Percentiles rank a stretch among this genome's conserved stretches.
Evolutionary conservation across 1,140 invertebrate species (phyloP).

Genomic region (Micrasema longulum): DNA sequence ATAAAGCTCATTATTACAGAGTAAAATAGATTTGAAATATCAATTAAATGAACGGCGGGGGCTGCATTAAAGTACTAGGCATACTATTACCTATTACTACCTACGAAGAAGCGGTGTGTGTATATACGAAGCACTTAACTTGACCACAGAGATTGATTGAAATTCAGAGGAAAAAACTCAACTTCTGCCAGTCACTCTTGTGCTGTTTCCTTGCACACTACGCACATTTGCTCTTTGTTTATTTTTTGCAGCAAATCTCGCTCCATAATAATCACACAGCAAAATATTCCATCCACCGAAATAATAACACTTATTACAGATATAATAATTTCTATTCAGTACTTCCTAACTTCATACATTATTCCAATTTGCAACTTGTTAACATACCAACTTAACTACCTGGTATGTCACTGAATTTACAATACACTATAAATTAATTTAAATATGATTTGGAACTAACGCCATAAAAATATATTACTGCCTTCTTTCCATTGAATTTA

Average conservation of each 20-base stretch:
- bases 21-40: slow-evolving; percentile 24
- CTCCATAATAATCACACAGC: slow-evolving; percentile 26
- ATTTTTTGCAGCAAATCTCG: slow-evolving; percentile 20
- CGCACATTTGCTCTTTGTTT: slow-evolving; percentile 35
- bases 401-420: too few relatives aligned
- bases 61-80: slow-evolving; percentile 27
- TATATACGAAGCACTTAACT: slow-evolving; percentile 14
- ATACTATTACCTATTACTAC: slow-evolving; percentile 24
- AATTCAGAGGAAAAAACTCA: slow-evolving; percentile 44
- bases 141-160: slow-evolving; percentile 40
- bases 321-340: too few relatives aligned
- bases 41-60: slow-evolving; percentile 35
- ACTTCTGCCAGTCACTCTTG: slow-evolving; percentile 42
- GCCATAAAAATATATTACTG: too few relatives aligned
- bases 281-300: slow-evolving; percentile 32
- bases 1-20: slow-evolving; percentile 26
- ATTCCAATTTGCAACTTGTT: too few relatives aligned
- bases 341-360: too few relatives aligned
- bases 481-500: too few relatives aligned
- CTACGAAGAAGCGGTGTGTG: slow-evolving; percentile 23
- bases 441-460: too few relatives aligned
- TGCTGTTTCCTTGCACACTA: slow-evolving; percentile 10
- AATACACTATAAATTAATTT: too few relatives aligned
- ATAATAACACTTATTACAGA: slow-evolving; percentile 5
- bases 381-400: too few relatives aligned